These are phyloP conservation scores for Sipha flava DNA, from an alignment of 1,140 invertebrate species.

Conservation along the genomic window DNA sequence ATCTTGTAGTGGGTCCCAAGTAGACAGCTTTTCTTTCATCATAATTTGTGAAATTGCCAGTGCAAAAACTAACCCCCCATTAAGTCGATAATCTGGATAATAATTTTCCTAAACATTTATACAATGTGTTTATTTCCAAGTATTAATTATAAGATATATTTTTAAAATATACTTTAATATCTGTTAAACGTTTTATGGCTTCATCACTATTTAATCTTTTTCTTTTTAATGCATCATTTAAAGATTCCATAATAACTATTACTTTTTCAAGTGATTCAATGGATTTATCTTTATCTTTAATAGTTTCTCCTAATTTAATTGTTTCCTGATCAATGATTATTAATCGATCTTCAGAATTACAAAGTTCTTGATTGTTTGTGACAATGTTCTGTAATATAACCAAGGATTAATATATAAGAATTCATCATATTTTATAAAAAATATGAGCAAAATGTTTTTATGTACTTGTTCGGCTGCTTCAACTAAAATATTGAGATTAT, in stretches of 20 bases:
- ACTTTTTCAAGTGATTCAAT: constrained; percentile 66
- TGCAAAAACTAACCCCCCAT: constrained; percentile 57
- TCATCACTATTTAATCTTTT: constrained; percentile 59
- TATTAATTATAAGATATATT: neutral
- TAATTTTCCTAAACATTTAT: constrained; percentile 46
- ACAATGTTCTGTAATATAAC: constrained; percentile 64
- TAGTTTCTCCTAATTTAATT: constrained; percentile 57
- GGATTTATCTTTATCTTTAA: constrained; percentile 64
- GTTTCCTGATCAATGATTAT: constrained; percentile 72
- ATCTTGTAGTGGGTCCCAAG: constrained; percentile 66
- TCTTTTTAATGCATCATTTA: constrained; percentile 50
- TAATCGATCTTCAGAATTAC: constrained; percentile 66
- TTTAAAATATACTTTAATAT: constrained; percentile 17
- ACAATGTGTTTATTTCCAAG: neutral
- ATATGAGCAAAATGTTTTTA: constrained; percentile 19
- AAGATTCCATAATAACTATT: constrained; percentile 57
- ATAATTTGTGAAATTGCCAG: constrained; percentile 56
- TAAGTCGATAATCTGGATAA: constrained; percentile 55
- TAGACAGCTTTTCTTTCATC: constrained; percentile 56
- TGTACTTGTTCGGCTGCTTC: constrained; percentile 81
- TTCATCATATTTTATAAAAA: neutral
- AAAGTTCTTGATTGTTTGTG: constrained; percentile 69
- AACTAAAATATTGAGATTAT: constrained; percentile 86
- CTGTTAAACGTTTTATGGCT: constrained; percentile 46
- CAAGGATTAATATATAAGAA: neutral